Conservation (phyloP, 2,113 vertebrate genomes). For the Carassius carassius region DNA sequence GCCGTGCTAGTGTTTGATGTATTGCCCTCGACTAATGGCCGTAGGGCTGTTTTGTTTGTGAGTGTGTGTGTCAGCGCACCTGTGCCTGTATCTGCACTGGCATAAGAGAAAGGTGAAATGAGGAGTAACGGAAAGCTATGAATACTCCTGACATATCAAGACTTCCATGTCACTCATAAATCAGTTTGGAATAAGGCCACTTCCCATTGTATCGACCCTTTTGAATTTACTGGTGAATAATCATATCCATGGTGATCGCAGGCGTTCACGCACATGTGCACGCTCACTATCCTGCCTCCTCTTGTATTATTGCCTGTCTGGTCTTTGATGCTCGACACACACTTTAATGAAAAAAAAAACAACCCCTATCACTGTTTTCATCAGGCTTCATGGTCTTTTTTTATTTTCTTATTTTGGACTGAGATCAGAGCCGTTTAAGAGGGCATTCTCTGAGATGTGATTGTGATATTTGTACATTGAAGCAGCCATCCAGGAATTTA, state of each 20-base stretch:
- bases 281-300: not conserved
- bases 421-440: conserved; percentile 58
- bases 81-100: not conserved
- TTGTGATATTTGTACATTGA: conserved; percentile 30
- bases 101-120: not conserved
- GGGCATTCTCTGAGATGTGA: conserved; percentile 29
- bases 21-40: conserved; percentile 30
- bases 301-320: not conserved
- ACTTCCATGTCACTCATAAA: not conserved
- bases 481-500: conserved; percentile 44
- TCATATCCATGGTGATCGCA: not conserved
- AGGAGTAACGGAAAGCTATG: not conserved
- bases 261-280: not conserved
- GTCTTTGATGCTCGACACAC: conserved; percentile 21
- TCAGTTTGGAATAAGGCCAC: not conserved
- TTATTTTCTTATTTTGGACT: conserved; percentile 56
- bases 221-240: conserved; percentile 4
- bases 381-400: conserved; percentile 40
- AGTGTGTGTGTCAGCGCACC: not conserved
- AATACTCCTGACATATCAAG: conserved; percentile 3
- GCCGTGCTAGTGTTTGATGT: conserved; percentile 13
- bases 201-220: not conserved
- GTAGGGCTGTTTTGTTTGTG: conserved; percentile 17
- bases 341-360: conserved; percentile 34
- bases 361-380: conserved; percentile 49